Base-by-base conservation (phyloP, 1,140 invertebrate species). In the Drosophila nigromelanica region DNA sequence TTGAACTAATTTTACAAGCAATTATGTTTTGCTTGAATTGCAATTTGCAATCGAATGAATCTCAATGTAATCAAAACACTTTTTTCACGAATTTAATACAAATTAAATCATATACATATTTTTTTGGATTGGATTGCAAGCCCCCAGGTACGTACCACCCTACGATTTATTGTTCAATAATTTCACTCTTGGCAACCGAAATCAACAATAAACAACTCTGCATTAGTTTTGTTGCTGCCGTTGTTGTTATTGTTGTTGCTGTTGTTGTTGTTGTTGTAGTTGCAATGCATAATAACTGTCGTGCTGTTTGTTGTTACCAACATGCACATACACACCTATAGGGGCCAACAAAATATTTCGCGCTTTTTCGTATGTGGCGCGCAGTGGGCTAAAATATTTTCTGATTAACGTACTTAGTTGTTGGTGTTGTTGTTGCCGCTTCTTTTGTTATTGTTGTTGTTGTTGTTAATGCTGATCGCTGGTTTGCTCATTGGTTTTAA, bases 121-220 rank as follows among this genome's bases (percentile, higher is more conserved):
- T 35, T 30, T 37, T 27, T 45, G 42, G 14, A 18, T 8, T 45
- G 21, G 2, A 27, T 27, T 27, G 5, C 27, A 5, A 27, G 27
- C 7, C 21, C 52, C 21, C 30, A 42, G 14, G 24, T 43, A 24
- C 2, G 3, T 11, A 43, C 52, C 18, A 24, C 42, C 7, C 47
- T 5, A 42, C 43, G 64, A 68, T 73, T 78, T 86, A 85, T 87
- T 86, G 78, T 87, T 82, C 78, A 87, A 87, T 87, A 87, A 76
- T 87, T 87, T 87, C 82, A 86, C 82, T 87, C 83, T 82, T 82
- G 82, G 82, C 82, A 87, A 87, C 82, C 82, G 70, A 78, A 78
- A 78, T 78, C 71, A 74, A 87, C 73, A 87, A 76, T 73, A 69
- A 78, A 87, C 78, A 86, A 82, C 82, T 78, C 66, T 73, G 75